Evolutionary conservation across 2,797 vertebrate genomes (phyloP).

Genomic region (Chromis chromis): DNA sequence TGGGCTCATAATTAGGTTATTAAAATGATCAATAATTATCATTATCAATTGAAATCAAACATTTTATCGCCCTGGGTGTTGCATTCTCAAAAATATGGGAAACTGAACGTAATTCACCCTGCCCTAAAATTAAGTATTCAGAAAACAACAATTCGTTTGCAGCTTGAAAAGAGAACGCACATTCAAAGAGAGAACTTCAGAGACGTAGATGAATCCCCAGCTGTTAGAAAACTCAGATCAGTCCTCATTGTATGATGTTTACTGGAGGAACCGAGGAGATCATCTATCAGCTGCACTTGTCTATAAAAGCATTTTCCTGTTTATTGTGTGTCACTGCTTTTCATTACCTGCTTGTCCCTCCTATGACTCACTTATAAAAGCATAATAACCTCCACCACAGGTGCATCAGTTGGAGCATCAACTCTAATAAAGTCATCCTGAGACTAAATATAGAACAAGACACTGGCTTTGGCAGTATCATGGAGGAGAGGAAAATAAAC

Average conservation of each 20-base stretch:
- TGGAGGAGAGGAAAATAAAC: constrained; percentile 1
- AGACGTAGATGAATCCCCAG: not conserved
- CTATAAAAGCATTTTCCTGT: constrained; percentile 16
- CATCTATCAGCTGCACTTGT: constrained; percentile 9
- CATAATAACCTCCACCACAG: constrained; percentile 2
- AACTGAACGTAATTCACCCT: not conserved
- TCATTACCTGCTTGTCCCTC: constrained; percentile 17
- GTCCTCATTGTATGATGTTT: not conserved
- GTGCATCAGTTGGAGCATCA: constrained; percentile 15
- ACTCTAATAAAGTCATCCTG: constrained; percentile 13
- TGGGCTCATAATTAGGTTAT: too few species aligned
- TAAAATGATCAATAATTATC: too few species aligned
- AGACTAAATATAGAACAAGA: constrained; percentile 12
- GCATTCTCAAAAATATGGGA: too few species aligned
- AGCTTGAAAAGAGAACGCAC: not conserved
- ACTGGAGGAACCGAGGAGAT: not conserved
- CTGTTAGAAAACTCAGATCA: not conserved
- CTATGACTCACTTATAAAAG: constrained; percentile 28
- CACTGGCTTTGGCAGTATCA: not conserved
- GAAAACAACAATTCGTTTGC: not conserved
- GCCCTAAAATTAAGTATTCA: not conserved
- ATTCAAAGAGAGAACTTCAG: not conserved
- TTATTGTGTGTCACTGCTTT: not conserved
- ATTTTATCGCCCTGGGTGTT: too few species aligned
- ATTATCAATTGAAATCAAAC: too few species aligned